Percentiles rank a stretch among this genome's conserved stretches.
Conservation (phyloP, 2,113 vertebrate species). For the Urocitellus parryii region DNA sequence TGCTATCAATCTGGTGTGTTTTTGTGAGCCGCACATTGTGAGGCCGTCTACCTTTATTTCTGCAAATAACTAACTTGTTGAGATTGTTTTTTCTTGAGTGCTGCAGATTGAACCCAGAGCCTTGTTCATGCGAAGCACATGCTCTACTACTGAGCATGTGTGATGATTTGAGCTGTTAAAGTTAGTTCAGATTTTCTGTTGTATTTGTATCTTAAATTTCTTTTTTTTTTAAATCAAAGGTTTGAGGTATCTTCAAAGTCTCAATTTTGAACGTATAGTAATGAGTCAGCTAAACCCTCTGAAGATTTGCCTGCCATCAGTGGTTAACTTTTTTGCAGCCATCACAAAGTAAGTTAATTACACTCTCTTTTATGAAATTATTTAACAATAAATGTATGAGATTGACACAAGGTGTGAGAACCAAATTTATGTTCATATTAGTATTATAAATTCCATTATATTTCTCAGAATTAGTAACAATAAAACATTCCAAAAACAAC, state of each 20-base stretch:
- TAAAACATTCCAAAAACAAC: neutral
- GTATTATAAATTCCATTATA: neutral
- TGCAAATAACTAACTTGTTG: neutral
- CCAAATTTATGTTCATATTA: conserved; percentile 1
- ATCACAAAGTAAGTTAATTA: conserved; percentile 92
- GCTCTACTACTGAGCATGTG: too few relatives aligned
- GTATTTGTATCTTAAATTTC: neutral
- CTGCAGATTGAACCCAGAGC: too few relatives aligned
- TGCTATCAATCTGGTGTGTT: neutral
- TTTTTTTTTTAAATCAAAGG: conserved; percentile 87
- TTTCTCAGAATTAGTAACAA: neutral
- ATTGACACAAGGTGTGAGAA: neutral
- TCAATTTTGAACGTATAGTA: conserved; percentile 97
- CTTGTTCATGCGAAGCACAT: too few relatives aligned
- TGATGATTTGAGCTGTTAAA: conserved; percentile 13
- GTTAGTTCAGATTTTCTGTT: neutral
- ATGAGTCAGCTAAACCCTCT: conserved; percentile 98
- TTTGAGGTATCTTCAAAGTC: conserved; percentile 93
- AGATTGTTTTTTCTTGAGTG: too few relatives aligned
- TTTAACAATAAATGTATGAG: neutral
- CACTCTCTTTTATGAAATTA: neutral
- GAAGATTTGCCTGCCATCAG: conserved; percentile 95
- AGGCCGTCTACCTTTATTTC: neutral
- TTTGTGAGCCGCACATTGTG: neutral
- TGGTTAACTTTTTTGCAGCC: conserved; percentile 96